These are phyloP conservation scores for Thera obeliscata DNA, from an alignment of 2,888 invertebrate genomes.

Conservation along the genomic window DNA sequence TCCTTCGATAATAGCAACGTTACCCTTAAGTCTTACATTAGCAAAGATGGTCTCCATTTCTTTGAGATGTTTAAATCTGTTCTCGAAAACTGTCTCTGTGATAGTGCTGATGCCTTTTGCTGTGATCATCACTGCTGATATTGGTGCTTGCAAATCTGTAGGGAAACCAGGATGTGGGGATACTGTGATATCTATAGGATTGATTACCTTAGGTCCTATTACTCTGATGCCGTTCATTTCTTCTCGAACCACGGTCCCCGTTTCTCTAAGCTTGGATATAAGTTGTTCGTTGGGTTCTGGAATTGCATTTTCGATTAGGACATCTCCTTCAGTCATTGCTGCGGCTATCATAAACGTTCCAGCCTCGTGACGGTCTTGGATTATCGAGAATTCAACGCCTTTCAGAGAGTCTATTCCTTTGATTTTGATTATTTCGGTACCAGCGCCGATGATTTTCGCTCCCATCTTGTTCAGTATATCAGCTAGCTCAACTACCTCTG, in stretches of 20 bases:
- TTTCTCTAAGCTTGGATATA: conserved; percentile 22
- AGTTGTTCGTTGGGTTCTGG: conserved; percentile 16
- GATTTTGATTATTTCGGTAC: conserved; percentile 23
- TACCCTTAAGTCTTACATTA: conserved; percentile 8
- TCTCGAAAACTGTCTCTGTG: conserved; percentile 32
- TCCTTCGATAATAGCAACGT: conserved; percentile 22
- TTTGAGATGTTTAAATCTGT: conserved; percentile 31
- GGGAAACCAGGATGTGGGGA: conserved; percentile 33
- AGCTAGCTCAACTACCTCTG: conserved; percentile 35
- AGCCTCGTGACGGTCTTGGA: conserved; percentile 36
- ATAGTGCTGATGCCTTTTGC: conserved; percentile 25
- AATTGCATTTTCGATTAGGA: conserved; percentile 25
- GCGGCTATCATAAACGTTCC: conserved; percentile 41
- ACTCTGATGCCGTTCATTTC: conserved; percentile 28
- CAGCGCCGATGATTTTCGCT: conserved; percentile 32
- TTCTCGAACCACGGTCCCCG: conserved; percentile 25
- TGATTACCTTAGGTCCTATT: conserved; percentile 24
- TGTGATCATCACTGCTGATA: conserved; percentile 19
- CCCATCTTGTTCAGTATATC: conserved; percentile 36
- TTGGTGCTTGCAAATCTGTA: conserved; percentile 33
- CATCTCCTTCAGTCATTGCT: conserved; percentile 34
- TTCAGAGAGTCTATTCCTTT: conserved; percentile 23
- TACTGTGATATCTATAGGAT: conserved; percentile 20
- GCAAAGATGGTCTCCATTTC: conserved; percentile 29
- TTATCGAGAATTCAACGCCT: conserved; percentile 22